A percentile compares a stretch with the other conserved stretches of the same genome.
Evolutionary conservation across 2,888 invertebrate species (phyloP).

Genomic region (Diaphora mendica): DNA sequence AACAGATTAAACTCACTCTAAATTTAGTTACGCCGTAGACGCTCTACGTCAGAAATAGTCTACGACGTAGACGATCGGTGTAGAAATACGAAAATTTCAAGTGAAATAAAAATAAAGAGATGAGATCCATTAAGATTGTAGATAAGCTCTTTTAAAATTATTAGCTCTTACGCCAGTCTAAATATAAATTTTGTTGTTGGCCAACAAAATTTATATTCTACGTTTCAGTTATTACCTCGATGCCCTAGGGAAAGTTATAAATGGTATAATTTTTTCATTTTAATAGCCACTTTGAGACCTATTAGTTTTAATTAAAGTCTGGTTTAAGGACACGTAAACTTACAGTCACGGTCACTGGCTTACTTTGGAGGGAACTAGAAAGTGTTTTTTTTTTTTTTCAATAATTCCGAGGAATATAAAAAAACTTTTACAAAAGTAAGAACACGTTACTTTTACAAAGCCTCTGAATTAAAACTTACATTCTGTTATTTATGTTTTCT

Average conservation of each 20-base stretch:
- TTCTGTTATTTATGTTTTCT: too few species aligned
- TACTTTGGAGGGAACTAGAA: not conserved
- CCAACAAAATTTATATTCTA: slow-evolving; percentile 14
- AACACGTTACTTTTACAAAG: too few species aligned
- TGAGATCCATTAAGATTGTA: slow-evolving; percentile 1
- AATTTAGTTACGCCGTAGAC: slow-evolving; percentile 9
- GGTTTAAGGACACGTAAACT: slow-evolving; percentile 31
- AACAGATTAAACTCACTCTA: too few species aligned
- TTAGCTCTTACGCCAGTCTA: slow-evolving; percentile 12
- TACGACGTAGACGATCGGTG: not conserved
- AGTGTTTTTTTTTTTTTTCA: too few species aligned
- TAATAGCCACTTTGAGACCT: slow-evolving; percentile 43
- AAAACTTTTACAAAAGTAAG: not conserved
- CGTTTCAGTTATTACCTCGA: slow-evolving; percentile 14
- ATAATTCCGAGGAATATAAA: not conserved
- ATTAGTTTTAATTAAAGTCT: slow-evolving; percentile 43
- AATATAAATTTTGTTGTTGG: slow-evolving; percentile 17
- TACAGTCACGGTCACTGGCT: slow-evolving; percentile 17
- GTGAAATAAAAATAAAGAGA: not conserved
- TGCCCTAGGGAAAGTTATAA: slow-evolving; percentile 32
- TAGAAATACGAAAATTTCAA: not conserved
- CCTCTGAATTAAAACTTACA: too few species aligned
- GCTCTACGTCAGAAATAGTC: not conserved
- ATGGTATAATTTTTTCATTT: slow-evolving; percentile 47
- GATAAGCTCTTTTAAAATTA: slow-evolving; percentile 8